Percentiles rank a stretch among this genome's conserved stretches.
Evolutionary conservation across 2,113 vertebrate genomes (phyloP).

Genomic region (Promerops cafer): DNA sequence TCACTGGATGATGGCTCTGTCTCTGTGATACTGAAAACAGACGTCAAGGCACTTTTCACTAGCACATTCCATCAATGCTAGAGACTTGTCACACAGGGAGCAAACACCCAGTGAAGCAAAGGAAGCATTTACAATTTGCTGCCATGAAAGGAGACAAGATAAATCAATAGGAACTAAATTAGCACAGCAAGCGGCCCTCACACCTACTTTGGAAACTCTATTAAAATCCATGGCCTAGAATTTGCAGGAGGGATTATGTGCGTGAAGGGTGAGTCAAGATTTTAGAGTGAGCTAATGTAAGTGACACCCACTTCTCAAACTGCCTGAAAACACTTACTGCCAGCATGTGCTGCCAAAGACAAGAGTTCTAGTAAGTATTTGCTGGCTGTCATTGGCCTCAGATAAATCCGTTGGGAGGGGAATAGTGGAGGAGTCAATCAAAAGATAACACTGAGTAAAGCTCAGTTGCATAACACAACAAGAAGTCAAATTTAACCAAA

Average conservation of each 20-base stretch:
- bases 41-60: conserved; percentile 23
- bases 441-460: conserved; percentile 42
- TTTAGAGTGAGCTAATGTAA: conserved; percentile 42
- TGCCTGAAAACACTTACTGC: conserved; percentile 44
- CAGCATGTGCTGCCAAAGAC: conserved; percentile 28
- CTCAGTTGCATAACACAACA: conserved; percentile 30
- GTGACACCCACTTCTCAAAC: conserved; percentile 59
- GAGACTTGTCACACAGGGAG: conserved; percentile 28
- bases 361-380: conserved; percentile 24
- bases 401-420: neutral
- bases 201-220: conserved; percentile 47
- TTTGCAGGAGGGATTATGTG: conserved; percentile 40
- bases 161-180: conserved; percentile 58
- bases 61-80: conserved; percentile 38
- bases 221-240: conserved; percentile 54
- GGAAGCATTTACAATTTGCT: conserved; percentile 54
- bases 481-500: conserved; percentile 14
- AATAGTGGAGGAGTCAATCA: conserved; percentile 42
- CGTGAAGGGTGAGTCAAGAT: conserved; percentile 26
- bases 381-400: conserved; percentile 34
- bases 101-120: neutral
- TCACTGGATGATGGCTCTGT: neutral
- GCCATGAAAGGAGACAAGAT: conserved; percentile 44
- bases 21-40: neutral
- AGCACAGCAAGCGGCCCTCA: conserved; percentile 38